These are phyloP conservation scores for Propithecus perrieri DNA, from an alignment of 2,797 vertebrate genomes.

Conservation along the genomic window DNA sequence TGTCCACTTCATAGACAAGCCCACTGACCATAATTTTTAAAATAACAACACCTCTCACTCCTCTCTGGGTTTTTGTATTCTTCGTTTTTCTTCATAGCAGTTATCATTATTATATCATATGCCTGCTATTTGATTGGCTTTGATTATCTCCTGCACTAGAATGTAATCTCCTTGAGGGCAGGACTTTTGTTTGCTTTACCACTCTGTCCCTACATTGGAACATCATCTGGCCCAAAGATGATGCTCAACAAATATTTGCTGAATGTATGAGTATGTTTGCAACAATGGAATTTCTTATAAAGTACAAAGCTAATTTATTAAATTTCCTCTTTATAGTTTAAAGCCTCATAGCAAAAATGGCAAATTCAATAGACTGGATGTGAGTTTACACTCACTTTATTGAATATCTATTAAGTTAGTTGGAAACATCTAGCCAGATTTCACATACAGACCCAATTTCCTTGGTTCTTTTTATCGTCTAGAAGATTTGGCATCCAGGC, in stretches of 20 bases:
- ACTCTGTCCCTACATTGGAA: neutral
- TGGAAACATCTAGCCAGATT: neutral
- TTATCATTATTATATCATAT: neutral
- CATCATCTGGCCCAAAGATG: neutral
- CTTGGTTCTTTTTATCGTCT: neutral
- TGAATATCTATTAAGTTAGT: neutral
- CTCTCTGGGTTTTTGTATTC: neutral
- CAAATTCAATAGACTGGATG: neutral
- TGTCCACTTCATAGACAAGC: neutral
- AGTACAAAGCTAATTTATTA: neutral
- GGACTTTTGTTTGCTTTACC: neutral
- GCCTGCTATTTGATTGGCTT: neutral
- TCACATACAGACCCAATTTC: neutral
- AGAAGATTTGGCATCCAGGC: neutral
- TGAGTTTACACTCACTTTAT: neutral
- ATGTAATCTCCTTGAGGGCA: neutral
- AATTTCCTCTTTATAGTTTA: neutral
- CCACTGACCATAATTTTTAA: neutral
- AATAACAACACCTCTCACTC: too few species aligned
- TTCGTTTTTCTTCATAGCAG: neutral
- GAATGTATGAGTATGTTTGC: neutral
- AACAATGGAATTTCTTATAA: neutral
- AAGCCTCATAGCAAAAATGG: neutral
- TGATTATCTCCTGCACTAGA: neutral
- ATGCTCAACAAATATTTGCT: neutral